A percentile compares a stretch with the other conserved stretches of the same genome.
Conservation (phyloP, 92 coral and sea anemone species). For the Paragorgia papillata region DNA sequence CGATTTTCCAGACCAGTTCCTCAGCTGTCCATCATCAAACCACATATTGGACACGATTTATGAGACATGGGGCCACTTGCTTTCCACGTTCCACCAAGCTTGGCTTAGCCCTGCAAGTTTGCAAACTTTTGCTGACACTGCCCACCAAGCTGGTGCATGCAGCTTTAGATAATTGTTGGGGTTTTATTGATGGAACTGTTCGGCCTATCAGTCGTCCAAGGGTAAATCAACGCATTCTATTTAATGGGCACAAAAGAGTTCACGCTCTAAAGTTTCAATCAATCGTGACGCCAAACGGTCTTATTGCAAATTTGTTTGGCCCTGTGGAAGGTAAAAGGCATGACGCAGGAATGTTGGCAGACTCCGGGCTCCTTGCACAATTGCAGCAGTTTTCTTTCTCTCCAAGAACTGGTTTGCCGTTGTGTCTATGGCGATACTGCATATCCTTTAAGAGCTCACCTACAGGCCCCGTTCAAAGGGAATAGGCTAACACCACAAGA, state of each 20-base stretch:
- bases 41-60: slow-evolving; percentile 6
- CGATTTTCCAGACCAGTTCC: slow-evolving; percentile 18
- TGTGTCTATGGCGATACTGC: slow-evolving; percentile 27
- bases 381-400: too few species aligned
- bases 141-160: slow-evolving; percentile 2
- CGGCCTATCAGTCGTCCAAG: slow-evolving; percentile 14
- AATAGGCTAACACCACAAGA: neutral
- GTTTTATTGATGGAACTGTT: slow-evolving; percentile 23
- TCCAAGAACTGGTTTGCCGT: neutral
- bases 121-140: neutral
- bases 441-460: slow-evolving; percentile 2
- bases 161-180: slow-evolving; percentile 19
- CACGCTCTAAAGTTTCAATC: too few species aligned
- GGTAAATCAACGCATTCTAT: slow-evolving; percentile 1
- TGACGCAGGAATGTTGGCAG: neutral
- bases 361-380: too few species aligned
- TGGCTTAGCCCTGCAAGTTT: slow-evolving; percentile 4
- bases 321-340: too few species aligned
- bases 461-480: too few species aligned
- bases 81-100: neutral
- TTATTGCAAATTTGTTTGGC: slow-evolving; percentile 18
- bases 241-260: too few species aligned
- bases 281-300: slow-evolving; percentile 16
- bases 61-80: neutral
- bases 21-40: neutral